A percentile compares a stretch with the other conserved stretches of the same genome.
Evolutionary conservation across 2,888 invertebrate species (phyloP).

Genomic region (Lycia hirtaria): DNA sequence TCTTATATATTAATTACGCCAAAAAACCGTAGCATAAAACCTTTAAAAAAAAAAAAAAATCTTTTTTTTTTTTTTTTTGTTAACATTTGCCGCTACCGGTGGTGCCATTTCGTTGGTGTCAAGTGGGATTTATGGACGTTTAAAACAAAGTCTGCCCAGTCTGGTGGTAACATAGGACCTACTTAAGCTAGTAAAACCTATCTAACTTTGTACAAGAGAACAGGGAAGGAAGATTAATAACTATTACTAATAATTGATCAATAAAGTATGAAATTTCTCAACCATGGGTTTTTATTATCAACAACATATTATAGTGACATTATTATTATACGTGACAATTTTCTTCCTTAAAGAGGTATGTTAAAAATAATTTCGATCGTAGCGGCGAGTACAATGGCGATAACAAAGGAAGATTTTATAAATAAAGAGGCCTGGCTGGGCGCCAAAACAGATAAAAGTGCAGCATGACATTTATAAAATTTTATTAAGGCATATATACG

Average conservation of each 20-base stretch:
- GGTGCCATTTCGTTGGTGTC: neutral
- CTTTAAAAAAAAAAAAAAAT: neutral
- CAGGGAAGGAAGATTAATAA: neutral
- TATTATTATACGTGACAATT: neutral
- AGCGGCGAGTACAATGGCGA: slow-evolving; percentile 38
- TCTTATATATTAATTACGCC: too few species aligned
- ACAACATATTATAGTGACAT: too few species aligned
- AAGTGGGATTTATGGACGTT: too few species aligned
- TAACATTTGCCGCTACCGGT: neutral
- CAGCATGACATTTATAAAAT: neutral
- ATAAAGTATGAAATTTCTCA: too few species aligned
- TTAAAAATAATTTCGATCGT: slow-evolving; percentile 15
- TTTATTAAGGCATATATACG: too few species aligned
- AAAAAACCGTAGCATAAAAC: too few species aligned
- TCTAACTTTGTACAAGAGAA: neutral
- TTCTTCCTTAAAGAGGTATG: neutral
- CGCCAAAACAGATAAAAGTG: slow-evolving; percentile 47
- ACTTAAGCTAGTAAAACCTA: too few species aligned
- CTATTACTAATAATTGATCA: neutral
- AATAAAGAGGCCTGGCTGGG: slow-evolving; percentile 44
- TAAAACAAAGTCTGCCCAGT: too few species aligned
- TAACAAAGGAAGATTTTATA: slow-evolving; percentile 53
- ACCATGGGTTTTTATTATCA: too few species aligned
- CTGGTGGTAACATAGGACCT: too few species aligned
- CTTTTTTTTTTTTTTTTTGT: neutral